Evolutionary conservation across 2,797 vertebrate genomes (phyloP).

Genomic region (Mus spretus): DNA sequence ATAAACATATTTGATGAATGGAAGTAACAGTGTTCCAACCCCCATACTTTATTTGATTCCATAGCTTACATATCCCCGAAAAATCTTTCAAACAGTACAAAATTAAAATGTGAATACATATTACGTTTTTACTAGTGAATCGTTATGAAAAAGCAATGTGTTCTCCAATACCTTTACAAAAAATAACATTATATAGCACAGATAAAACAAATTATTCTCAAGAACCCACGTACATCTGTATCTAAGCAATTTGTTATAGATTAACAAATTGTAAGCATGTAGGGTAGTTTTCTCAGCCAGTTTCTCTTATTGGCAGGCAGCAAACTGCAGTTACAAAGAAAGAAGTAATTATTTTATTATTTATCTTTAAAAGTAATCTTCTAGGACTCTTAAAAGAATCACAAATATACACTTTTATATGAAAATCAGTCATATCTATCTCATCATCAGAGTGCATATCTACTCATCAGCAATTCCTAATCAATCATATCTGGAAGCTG

Average conservation of each 20-base stretch:
- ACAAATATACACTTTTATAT: not conserved
- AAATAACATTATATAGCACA: not conserved
- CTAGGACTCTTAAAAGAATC: not conserved
- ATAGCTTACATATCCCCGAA: not conserved
- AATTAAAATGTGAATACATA: not conserved
- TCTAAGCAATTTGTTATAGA: not conserved
- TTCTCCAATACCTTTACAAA: not conserved
- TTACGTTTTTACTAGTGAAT: not conserved
- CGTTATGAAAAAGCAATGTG: not conserved
- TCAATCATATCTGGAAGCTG: not conserved
- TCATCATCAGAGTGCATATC: not conserved
- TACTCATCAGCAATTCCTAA: not conserved
- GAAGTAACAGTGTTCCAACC: not conserved
- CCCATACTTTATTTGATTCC: not conserved
- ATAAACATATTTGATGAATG: not conserved
- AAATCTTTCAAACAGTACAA: not conserved
- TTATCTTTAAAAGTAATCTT: not conserved
- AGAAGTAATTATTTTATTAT: not conserved
- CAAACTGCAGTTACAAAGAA: not conserved
- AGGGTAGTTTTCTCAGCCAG: not conserved
- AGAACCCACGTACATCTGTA: not conserved
- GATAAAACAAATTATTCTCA: not conserved
- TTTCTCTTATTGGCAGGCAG: not conserved
- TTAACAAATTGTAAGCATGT: not conserved
- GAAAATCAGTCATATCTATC: not conserved